Conservation (phyloP, 2,797 vertebrate genomes). For the Tragelaphus eurycerus region DNA sequence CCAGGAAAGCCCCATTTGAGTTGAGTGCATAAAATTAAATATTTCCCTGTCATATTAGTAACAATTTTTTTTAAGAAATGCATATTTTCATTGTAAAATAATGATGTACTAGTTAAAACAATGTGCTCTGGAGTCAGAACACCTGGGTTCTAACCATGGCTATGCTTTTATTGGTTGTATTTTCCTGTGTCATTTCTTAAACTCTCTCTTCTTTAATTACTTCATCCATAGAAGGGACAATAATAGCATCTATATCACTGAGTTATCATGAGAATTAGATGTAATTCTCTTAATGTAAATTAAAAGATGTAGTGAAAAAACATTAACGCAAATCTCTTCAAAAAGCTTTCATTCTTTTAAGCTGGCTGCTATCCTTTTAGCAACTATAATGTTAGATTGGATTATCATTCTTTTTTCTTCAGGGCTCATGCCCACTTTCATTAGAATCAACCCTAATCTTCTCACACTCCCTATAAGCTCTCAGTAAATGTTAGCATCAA, state of each 20-base stretch:
- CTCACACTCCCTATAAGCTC: not conserved
- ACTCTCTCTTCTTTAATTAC: not conserved
- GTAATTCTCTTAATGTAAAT: not conserved
- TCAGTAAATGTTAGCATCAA: not conserved
- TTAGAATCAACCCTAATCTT: not conserved
- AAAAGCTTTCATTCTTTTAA: not conserved
- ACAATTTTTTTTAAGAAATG: not conserved
- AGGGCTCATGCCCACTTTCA: not conserved
- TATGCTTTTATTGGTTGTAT: not conserved
- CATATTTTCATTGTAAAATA: not conserved
- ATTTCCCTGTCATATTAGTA: not conserved
- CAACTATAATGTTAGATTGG: not conserved
- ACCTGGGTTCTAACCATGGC: not conserved
- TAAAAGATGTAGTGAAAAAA: not conserved
- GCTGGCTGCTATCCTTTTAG: not conserved
- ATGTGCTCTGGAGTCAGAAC: not conserved
- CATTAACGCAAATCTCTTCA: not conserved
- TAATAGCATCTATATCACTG: not conserved
- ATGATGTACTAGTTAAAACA: not conserved
- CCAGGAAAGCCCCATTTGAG: not conserved
- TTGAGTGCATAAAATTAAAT: not conserved
- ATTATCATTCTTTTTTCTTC: not conserved
- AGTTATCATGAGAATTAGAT: not conserved
- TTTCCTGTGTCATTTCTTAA: not conserved
- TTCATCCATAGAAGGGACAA: not conserved